These are phyloP conservation scores for Helarctos malayanus DNA, from an alignment of 2,797 vertebrate species.

Conservation along the genomic window DNA sequence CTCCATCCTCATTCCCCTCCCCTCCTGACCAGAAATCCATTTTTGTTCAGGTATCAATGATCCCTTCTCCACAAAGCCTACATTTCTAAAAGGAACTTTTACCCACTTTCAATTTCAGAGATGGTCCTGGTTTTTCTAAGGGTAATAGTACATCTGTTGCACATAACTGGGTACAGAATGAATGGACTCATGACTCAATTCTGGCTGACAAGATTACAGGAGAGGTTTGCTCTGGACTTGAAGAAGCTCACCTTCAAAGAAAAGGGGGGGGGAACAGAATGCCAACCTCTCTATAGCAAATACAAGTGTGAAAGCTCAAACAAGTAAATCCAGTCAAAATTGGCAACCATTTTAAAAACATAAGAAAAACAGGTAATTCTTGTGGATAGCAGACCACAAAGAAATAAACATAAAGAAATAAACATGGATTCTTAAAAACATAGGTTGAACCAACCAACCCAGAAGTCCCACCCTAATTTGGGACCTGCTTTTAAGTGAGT, in stretches of 20 bases:
- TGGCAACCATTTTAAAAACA: background rate
- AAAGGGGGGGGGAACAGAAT: background rate
- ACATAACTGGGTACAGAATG: background rate
- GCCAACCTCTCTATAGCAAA: conserved; percentile 46
- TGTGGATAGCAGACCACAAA: background rate
- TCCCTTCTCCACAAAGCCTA: background rate
- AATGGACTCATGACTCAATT: background rate
- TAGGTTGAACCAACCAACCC: background rate
- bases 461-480: background rate
- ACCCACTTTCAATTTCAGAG: conserved; percentile 53
- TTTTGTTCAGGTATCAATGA: conserved; percentile 45
- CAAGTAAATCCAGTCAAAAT: conserved; percentile 33
- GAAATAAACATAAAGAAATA: background rate
- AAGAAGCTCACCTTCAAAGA: background rate
- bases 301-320: background rate
- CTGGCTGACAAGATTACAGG: background rate
- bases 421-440: conserved; percentile 40
- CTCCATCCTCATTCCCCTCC: background rate
- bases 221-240: conserved; percentile 18
- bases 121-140: conserved; percentile 15
- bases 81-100: conserved; percentile 19
- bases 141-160: background rate
- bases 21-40: background rate
- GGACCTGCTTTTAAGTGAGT: background rate
- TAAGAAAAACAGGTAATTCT: conserved; percentile 37